Evolutionary conservation across 2,888 invertebrate genomes (phyloP).

Genomic region (Steinernema hermaphroditum): DNA sequence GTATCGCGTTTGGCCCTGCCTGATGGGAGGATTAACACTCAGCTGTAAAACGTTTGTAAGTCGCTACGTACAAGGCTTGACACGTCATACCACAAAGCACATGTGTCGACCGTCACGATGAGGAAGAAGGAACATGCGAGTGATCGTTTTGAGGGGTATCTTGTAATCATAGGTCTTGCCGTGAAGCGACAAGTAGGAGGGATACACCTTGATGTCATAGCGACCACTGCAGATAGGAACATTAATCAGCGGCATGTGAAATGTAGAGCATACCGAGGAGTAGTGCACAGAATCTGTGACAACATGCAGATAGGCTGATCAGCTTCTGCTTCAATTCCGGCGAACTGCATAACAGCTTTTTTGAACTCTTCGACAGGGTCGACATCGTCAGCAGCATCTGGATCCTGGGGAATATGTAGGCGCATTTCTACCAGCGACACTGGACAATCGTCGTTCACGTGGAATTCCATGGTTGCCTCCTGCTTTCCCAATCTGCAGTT

Average conservation of each 20-base stretch:
- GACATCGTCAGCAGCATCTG: constrained; percentile 74
- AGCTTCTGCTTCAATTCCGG: constrained; percentile 85
- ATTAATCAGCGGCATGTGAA: not conserved
- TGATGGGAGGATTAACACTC: constrained; percentile 90
- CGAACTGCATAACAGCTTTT: constrained; percentile 91
- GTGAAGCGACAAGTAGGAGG: constrained; percentile 86
- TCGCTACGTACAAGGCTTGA: not conserved
- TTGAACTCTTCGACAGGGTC: constrained; percentile 97
- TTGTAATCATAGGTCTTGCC: constrained; percentile 99
- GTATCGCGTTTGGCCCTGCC: constrained; percentile 97
- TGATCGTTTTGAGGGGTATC: constrained; percentile 93
- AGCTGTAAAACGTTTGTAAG: constrained; percentile 9
- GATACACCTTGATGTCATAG: constrained; percentile 92
- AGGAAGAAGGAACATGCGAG: constrained; percentile 88
- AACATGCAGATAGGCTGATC: constrained; percentile 97
- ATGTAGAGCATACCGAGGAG: constrained; percentile 79
- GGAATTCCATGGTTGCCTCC: constrained; percentile 93
- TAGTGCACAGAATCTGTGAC: constrained; percentile 93
- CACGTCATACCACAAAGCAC: constrained; percentile 85
- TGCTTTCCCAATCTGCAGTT: constrained; percentile 84
- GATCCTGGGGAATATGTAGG: constrained; percentile 89
- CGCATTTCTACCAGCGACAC: constrained; percentile 95
- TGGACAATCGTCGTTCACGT: constrained; percentile 88
- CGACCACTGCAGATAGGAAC: constrained; percentile 77
- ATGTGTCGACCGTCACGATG: constrained; percentile 97